These are phyloP conservation scores for Pinctada fucata DNA, from an alignment of 2,888 invertebrate species.

Conservation along the genomic window DNA sequence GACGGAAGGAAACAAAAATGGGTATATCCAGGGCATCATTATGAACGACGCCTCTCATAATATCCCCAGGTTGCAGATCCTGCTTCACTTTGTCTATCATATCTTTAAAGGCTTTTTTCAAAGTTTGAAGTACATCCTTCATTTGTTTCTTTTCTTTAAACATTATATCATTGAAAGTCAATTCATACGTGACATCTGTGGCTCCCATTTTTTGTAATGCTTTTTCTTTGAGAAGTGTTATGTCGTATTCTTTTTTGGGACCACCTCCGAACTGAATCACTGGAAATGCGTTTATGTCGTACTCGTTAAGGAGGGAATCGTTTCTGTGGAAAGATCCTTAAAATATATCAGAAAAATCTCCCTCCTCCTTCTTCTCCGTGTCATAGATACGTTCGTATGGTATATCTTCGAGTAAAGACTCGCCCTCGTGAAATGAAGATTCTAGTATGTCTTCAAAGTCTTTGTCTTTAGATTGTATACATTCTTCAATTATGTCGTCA, in stretches of 20 bases:
- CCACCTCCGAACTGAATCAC: not conserved
- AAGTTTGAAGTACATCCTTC: not conserved
- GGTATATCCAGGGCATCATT: not conserved
- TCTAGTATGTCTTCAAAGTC: too few relatives aligned
- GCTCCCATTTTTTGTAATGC: slow-evolving; percentile 2
- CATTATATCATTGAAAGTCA: not conserved
- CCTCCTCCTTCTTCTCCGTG: not conserved
- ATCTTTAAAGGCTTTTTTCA: not conserved
- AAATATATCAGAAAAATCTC: not conserved
- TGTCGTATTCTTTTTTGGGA: not conserved
- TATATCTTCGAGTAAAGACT: too few relatives aligned
- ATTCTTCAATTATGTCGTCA: too few relatives aligned
- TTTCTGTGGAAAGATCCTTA: not conserved
- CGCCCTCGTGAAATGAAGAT: too few relatives aligned
- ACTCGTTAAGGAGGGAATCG: not conserved
- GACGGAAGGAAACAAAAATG: slow-evolving; percentile 1
- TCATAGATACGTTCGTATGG: too few relatives aligned
- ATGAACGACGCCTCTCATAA: not conserved
- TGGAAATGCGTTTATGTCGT: not conserved
- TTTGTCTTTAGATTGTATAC: too few relatives aligned
- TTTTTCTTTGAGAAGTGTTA: not conserved
- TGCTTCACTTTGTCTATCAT: not conserved
- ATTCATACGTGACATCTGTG: not conserved
- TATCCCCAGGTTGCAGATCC: slow-evolving; percentile 9
- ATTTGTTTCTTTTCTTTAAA: not conserved